Base-by-base conservation (phyloP, 2,797 vertebrate species). In the Takifugu ocellatus region DNA sequence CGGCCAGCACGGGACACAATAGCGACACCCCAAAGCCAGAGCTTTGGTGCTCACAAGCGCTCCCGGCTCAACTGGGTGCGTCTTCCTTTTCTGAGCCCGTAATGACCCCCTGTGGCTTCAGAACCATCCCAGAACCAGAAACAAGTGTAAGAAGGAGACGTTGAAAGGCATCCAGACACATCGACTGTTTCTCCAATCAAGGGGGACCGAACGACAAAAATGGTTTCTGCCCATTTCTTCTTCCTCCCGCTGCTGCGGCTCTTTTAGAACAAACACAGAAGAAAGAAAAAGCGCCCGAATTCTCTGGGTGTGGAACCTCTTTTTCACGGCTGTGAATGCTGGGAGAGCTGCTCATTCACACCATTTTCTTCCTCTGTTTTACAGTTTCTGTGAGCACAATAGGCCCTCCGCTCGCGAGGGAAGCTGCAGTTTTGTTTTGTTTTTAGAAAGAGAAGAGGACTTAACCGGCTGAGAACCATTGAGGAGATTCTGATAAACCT, bases 371-470 rank as follows among this genome's bases (percentile, higher is more conserved):
- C 58, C 71, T 81, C 66, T 52, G 58, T 73, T 77, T 72, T 59
- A 61, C 69, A 59, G 65, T 57, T 75, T 80, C 71, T 77, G 42
- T 66, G 48, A 51, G 17, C 76, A 85, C 83, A 84, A 85, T 77
- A 24, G 77, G 72, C 51, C 81, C 68, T 63, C 59, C 69, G 75
- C 60, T 12, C 44, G 63, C 62, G 62, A 68, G 68, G 55, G 52
- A 74, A 66, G 68, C 67, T 61, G 63, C 63, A 51, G 54, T 33
- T 50, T 17, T 51, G 67, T 60, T 56, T 62, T 50, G 65, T 61
- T 56, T 63, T 48, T 24, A 0, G 8, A 10, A 6, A 29, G 47
- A 6, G 9, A 3, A 29, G 47, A 11, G 47, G 61, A 42, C 54
- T 78, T 66, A 75, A 76, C 74, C 74, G 78, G 77, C 61, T 0